Evolutionary conservation across 2,113 vertebrate genomes (phyloP).

Genomic region (Trichechus manatus): DNA sequence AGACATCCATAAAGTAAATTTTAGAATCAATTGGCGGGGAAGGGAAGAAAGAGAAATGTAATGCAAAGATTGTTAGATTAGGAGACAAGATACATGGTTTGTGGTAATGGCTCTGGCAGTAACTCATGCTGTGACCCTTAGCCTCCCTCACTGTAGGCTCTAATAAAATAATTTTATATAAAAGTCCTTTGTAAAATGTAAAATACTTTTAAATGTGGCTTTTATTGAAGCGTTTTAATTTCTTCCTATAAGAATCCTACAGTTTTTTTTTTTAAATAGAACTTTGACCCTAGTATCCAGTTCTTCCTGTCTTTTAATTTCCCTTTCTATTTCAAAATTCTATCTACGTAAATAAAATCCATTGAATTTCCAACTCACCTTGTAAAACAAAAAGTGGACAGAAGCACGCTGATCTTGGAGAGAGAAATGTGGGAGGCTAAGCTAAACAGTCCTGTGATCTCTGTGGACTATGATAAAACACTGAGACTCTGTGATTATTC

Average conservation of each 20-base stretch:
- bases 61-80: background rate
- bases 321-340: slow-evolving; percentile 55
- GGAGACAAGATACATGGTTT: background rate
- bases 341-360: background rate
- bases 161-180: background rate
- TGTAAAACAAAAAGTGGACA: slow-evolving; percentile 25
- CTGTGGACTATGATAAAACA: background rate
- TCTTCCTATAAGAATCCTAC: background rate
- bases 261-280: background rate
- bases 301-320: slow-evolving; percentile 30
- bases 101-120: background rate
- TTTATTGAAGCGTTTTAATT: slow-evolving; percentile 14
- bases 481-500: background rate
- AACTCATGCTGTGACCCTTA: background rate
- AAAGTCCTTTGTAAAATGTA: background rate
- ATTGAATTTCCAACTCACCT: slow-evolving; percentile 12
- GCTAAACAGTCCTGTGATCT: background rate
- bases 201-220: background rate
- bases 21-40: background rate
- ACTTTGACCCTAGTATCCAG: slow-evolving; percentile 33
- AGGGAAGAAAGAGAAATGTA: background rate
- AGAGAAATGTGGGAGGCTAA: background rate
- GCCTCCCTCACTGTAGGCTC: background rate
- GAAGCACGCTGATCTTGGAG: background rate
- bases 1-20: background rate